Percentiles rank a stretch among this genome's conserved stretches.
phyloP scores from a whole-genome alignment of 2,113 vertebrate genomes.

The Ifrita kowaldi region DNA sequence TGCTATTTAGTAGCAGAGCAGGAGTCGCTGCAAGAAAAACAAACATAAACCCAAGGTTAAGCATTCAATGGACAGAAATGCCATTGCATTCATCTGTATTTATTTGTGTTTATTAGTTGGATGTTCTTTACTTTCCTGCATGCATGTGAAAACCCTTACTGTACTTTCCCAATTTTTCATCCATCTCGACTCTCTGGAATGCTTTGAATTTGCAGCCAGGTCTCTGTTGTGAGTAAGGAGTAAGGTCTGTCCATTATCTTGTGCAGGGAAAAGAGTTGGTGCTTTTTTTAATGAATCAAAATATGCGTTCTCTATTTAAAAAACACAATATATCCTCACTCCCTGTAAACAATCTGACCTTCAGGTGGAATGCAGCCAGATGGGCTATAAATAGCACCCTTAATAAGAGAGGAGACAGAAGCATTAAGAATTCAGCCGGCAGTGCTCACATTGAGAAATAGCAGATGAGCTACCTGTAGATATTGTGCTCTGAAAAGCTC shows the following conservation, averaged over 20 bases:
- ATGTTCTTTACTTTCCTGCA: not conserved
- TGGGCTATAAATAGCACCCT: conserved; percentile 68
- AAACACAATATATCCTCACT: conserved; percentile 64
- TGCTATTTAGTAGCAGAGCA: not conserved
- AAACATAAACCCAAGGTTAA: not conserved
- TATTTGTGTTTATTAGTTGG: not conserved
- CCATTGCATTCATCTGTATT: not conserved
- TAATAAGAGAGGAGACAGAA: conserved; percentile 18
- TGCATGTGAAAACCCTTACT: not conserved
- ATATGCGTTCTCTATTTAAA: conserved; percentile 64
- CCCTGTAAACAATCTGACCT: conserved; percentile 69
- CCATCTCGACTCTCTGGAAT: not conserved
- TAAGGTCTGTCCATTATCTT: not conserved
- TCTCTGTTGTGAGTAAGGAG: not conserved
- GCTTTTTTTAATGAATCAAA: conserved; percentile 44
- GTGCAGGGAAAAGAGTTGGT: conserved; percentile 15
- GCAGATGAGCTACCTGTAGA: conserved; percentile 4
- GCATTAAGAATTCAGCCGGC: not conserved
- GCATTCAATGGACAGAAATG: not conserved
- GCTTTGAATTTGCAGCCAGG: not conserved
- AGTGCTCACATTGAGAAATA: not conserved
- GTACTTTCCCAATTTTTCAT: not conserved
- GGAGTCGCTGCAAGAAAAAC: not conserved
- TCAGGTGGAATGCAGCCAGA: conserved; percentile 66
- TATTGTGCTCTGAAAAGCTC: not conserved